Evolutionary conservation across 2,797 vertebrate species (phyloP).

Genomic region (Channa striata): DNA sequence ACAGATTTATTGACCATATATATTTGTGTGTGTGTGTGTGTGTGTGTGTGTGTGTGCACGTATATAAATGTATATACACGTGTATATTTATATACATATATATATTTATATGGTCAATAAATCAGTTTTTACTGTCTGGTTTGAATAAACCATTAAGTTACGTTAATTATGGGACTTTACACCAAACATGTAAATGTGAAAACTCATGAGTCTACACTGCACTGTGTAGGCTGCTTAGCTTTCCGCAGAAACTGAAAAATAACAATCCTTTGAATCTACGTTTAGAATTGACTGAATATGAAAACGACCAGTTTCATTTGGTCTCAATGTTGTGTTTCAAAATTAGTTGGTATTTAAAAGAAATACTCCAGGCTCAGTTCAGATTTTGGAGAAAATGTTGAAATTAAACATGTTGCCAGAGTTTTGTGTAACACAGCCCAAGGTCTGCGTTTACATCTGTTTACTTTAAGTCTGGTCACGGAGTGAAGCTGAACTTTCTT

Average conservation of each 20-base stretch:
- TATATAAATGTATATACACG: too few species aligned
- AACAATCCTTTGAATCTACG: neutral
- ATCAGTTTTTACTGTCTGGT: neutral
- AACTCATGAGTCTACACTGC: fast-evolving
- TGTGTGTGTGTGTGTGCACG: too few species aligned
- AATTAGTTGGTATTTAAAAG: constrained; percentile 3
- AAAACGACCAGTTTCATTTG: constrained; percentile 24
- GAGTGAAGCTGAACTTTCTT: too few species aligned
- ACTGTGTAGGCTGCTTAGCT: neutral
- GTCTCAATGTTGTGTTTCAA: constrained; percentile 1
- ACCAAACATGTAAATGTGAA: neutral
- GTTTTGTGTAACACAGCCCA: too few species aligned
- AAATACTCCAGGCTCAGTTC: neutral
- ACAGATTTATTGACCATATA: neutral
- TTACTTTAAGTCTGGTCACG: neutral
- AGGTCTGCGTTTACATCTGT: neutral
- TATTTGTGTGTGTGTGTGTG: too few species aligned
- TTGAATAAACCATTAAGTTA: neutral
- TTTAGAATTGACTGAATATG: constrained; percentile 3
- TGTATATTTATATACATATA: too few species aligned
- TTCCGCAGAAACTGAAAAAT: neutral
- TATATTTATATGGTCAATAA: neutral
- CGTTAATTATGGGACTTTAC: neutral
- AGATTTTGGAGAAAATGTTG: neutral
- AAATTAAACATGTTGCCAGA: neutral